Evolutionary conservation across 2,113 vertebrate genomes (phyloP).

Genomic region (Miniopterus natalensis): DNA sequence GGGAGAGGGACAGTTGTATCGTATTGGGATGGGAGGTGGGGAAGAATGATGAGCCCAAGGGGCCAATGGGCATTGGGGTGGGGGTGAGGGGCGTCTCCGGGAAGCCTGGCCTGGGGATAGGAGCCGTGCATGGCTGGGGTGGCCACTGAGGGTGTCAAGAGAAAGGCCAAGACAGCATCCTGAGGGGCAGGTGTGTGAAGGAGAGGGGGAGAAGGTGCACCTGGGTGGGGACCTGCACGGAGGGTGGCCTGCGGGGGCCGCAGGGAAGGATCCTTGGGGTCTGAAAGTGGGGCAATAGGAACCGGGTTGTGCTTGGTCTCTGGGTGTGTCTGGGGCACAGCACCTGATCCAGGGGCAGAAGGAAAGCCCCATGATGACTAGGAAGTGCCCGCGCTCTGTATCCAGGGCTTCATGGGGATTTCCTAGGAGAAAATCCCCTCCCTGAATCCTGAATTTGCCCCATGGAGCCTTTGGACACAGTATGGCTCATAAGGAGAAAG

Average conservation of each 20-base stretch:
- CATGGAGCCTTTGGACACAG: not conserved
- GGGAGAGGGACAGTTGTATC: not conserved
- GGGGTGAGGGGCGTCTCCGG: not conserved
- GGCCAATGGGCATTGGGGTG: fast-evolving
- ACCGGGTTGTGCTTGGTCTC: not conserved
- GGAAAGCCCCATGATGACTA: not conserved
- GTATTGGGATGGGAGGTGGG: no score
- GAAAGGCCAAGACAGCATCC: fast-evolving
- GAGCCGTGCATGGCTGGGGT: not conserved
- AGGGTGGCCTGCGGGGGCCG: no score
- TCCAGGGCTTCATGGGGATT: not conserved
- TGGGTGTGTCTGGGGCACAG: not conserved
- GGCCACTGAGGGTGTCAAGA: not conserved
- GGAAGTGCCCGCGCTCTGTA: fast-evolving
- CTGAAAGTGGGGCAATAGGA: not conserved
- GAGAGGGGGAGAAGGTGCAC: fast-evolving
- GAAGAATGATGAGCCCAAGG: not conserved
- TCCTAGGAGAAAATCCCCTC: not conserved
- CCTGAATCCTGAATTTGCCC: not conserved
- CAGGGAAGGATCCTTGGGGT: no score
- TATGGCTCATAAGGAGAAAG: not conserved
- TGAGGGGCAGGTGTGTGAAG: not conserved
- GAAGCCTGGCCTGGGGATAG: fast-evolving
- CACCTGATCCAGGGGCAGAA: not conserved
- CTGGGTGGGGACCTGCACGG: fast-evolving